Base-by-base conservation (phyloP, 1,140 invertebrate species). In the Drosophila melanica region DNA sequence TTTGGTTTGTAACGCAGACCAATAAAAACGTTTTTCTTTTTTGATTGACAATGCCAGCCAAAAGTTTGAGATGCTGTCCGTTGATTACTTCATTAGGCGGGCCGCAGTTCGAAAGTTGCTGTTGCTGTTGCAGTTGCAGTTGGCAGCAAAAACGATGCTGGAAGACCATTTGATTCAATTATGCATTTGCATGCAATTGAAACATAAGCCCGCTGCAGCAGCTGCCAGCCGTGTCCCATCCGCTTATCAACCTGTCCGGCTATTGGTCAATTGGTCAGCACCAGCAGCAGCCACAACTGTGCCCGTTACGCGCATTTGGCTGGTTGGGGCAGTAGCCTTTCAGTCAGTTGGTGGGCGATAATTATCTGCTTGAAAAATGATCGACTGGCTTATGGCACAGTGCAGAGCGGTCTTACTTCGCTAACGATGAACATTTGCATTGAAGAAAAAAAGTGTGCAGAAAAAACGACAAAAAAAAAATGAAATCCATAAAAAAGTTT, bases 171-270 rank as follows among this genome's bases (percentile, higher is more conserved):
- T 81, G 70, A 86, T 86, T 86, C 82, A 86, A 87, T 87, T 89
- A 86, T 89, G 54, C 75, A 86, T 86, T 82, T 87, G 82, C 82
- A 86, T 86, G 82, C 82, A 77, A 87, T 81, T 81, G 81, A 87
- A 67, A 74, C 81, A 86, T 86, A 72, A 81, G 45, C 45, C 48
- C 39, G 48, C 23, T 53, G 60, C 68, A 66, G 54, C 67, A 60
- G 44, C 63, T 75, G 74, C 75, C 59, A 59, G 45, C 60, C 69
- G 64, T 72, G 42, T 50, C 18, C n/a, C 69, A 73, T 86, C 81
- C 66, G 75, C 48, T 53, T 59, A 71, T 57, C 70, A 73, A 50
- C 44, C 47, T 53, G 57, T 35, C 37, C 71, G 54, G 54, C 69
- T 33, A 63, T 66, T 63, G 65, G 69, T 79, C 81, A 73, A 82